Evolutionary conservation across 1,140 invertebrate species (phyloP), one percentile per base, ranked within the genome.

Genomic region (Trichonephila clavipes): DNA sequence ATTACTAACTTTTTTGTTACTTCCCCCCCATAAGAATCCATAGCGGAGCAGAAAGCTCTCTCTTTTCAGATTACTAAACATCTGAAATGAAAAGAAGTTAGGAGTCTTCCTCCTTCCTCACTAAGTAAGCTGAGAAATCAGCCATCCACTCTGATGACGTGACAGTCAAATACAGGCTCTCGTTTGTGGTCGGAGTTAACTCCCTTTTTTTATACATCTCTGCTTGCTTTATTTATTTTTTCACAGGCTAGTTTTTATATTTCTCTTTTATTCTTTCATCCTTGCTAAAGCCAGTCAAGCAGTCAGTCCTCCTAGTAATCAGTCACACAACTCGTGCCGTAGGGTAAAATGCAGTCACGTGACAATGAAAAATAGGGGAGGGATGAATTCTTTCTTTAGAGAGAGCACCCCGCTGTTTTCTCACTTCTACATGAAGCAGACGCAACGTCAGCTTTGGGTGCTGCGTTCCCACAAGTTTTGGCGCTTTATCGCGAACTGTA

Each of bases 291-390:
- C 86, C 86, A 93, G 85, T 85, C 51, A 93, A 93, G 92, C 85
- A 93, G 83, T 93, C 92, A 92, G 91, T 92, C 62, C 91, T 92
- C 91, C 83, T 40, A 87, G 91, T 92, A 92, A 92, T 92, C 91
- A 93, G 92, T 93, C 92, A 93, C 92, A 93, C 85, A 93, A 93
- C 92, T 93, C 92, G 85, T 93, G 92, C 92, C 86, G 86, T 81
- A 64, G 86, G 92, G 92, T 93, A 88, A 93, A 93, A 90, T 62
- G 92, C 40, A 81, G 85, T 93, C 92, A 93, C 92, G 92, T 93
- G 92, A 93, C 92, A 81, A 85, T 61, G 18, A 87, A 87, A 92
- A 51, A 87, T 12, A 8, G 85, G 19, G 86, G 92, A 24, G 92
- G 28, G 66, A 44, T 19, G 44, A 59, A 72, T 72, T 87, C 92